Percentiles rank a stretch among this genome's conserved stretches.
These are phyloP conservation scores for Vanessa cardui DNA, from an alignment of 2,888 invertebrate species.

Conservation along the genomic window DNA sequence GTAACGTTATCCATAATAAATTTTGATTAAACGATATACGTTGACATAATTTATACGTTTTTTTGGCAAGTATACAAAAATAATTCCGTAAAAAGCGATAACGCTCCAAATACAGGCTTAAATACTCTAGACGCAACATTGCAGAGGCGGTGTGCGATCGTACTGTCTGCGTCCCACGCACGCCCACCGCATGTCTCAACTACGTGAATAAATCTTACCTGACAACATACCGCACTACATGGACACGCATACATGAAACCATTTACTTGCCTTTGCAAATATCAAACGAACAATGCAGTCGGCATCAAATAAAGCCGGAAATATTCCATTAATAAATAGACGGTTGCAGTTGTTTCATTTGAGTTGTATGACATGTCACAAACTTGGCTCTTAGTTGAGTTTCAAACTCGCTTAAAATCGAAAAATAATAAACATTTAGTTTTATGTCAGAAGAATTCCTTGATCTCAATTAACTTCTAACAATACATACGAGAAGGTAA, in stretches of 20 bases:
- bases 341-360: not conserved
- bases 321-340: constrained; percentile 7
- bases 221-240: constrained; percentile 52
- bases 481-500: no score
- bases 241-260: constrained; percentile 28
- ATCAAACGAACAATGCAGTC: constrained; percentile 29
- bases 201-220: constrained; percentile 72
- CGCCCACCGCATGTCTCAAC: constrained; percentile 59
- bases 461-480: no score
- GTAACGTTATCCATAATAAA: constrained; percentile 7
- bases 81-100: constrained; percentile 56
- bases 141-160: constrained; percentile 58
- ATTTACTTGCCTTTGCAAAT: constrained; percentile 32
- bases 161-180: constrained; percentile 67
- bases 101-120: constrained; percentile 58
- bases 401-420: no score
- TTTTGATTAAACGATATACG: constrained; percentile 46
- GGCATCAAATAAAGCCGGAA: constrained; percentile 17
- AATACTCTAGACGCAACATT: constrained; percentile 59
- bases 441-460: no score
- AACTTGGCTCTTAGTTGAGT: no score
- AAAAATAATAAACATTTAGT: no score
- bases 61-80: constrained; percentile 52
- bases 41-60: constrained; percentile 40
- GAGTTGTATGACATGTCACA: not conserved